Evolutionary conservation across 2,888 invertebrate species (phyloP), one percentile per base, ranked within the genome.

Genomic region (Drosophila helvetica): DNA sequence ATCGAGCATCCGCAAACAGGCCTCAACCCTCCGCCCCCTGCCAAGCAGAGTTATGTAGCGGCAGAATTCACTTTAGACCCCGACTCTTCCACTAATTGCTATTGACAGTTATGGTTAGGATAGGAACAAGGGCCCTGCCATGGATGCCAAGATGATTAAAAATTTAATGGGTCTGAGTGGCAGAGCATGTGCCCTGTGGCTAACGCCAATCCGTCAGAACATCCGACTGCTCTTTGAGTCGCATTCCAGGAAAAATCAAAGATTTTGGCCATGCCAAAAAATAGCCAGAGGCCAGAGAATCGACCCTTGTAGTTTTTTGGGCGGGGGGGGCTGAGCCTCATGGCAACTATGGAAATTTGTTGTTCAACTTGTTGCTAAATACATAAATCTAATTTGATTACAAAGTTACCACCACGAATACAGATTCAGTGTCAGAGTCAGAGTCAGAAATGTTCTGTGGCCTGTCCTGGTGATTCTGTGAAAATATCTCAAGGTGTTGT

Each of bases 381-480:
- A 86, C 82, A 86, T 82, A 86, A 78, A 60, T 75, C 75, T 85
- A 84, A 84, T 82, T 83, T 87, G 75, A 79, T 83, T 77, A 79
- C 74, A 69, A 78, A 78, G 58, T 87, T 81, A 68, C 60, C 1
- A n/a, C 52, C 1, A 18, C 47, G 48, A 57, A 10, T 30, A 33
- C 48, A 48, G 15, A 15, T 5, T 25, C 43, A 15, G 17, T 27
- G 6, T 27, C 8, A 27, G 27, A 10, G 12, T 33, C 43, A 12
- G 17, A 33, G 27, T 27, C 8, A 27, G 27, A 10, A 9, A 27
- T 27, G 19, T 42, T 42, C 27, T 43, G n/a, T 27, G 33, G 12
- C 2, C 12, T 19, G 9, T 8, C 4, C 18, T 17, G 42, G 15
- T 30, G 25, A 17, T 51, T 60, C 22, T 64, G 45, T 38, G 19